Evolutionary conservation across 2,797 vertebrate genomes (phyloP), one percentile per base, ranked within the genome.

Genomic region (Rhynchonycteris naso): DNA sequence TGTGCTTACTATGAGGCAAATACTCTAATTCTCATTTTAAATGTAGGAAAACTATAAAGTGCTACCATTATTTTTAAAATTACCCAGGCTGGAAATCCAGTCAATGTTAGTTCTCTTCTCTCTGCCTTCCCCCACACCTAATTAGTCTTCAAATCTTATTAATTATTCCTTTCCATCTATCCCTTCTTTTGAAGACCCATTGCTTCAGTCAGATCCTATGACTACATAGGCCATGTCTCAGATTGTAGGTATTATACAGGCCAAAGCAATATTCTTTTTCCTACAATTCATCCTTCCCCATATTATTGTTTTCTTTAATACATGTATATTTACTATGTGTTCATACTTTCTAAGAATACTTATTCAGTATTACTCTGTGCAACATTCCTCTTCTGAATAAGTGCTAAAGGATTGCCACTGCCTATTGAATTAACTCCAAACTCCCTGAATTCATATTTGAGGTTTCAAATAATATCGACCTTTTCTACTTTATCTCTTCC

Each of bases 221-320:
- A 83, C 24, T 79, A 5, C 7, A 43, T 12, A 19, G 22, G 19
- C 9, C 33, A 54, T 66, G 10, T 50, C 22, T 91, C 80, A 76
- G 28, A 75, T 22, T 26, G 22, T 30, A n/a, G 22, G 16, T 71
- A 47, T 22, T 76, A 12, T 28, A 85, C 1, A 59, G 30, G 38
- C 33, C 28, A 81, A 47, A 86, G 9, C 28, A 56, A n/a, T 38
- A 71, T 74, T n/a, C 28, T 76, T 56, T 66, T 58, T 71, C 22
- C 5, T n/a, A 18, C 22, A 91, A 52, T 52, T 88, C 19, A 76
- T 47, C 0, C 14, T 81, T 76, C 26, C 8, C 68, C 65, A 38
- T 88, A 88, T 72, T 47, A 81, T 81, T 89, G 6, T 19, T 66
- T 11, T 91, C 63, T 72, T 93, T 85, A 47, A 86, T 61, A 43